Base-by-base conservation (phyloP, 2,113 vertebrate genomes). In the Triplophysa dalaica region DNA sequence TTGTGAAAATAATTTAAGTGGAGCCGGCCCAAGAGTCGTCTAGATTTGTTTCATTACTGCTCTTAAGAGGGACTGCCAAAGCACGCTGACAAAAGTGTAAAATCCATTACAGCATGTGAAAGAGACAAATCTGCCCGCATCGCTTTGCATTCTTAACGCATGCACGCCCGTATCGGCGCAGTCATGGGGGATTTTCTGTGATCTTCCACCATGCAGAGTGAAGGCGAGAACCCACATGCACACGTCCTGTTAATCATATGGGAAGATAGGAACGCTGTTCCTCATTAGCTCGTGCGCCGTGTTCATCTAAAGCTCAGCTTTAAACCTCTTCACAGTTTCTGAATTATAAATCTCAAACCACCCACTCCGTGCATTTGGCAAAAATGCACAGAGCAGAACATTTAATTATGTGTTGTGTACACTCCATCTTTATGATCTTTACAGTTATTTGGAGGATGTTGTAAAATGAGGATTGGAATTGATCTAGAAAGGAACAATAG, bases 111-210 rank as follows among this genome's bases (percentile, higher is more conserved):
- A 72, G 54, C 70, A 65, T 69, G 62, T 67, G n/a, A 68, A 45
- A 63, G 65, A 41, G 22, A 54, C 63, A 78, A 83, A 83, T 81
- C 84, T 24, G 72, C 61, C 73, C 43, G 43, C 72, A 74, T 84
- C 68, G 70, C 73, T 75, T 82, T 43, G 70, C 68, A 73, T 87
- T 70, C 83, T 70, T 56, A 22, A 19, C 73, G 52, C 45, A 61
- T 72, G 64, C 63, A 75, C 17, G 72, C 68, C 38, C 17, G 61
- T 86, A 79, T 85, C 63, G 76, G 65, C 79, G 83, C 79, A 77
- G 81, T 87, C 84, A 77, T 56, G 60, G 61, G 78, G 76, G 65
- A 77, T 88, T 88, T 81, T 86, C 86, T 86, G 72, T 61, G 72
- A 77, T 77, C 62, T 9, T 52, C 29, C 61, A 24, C 65, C 78